Base-by-base conservation (phyloP, 2,113 vertebrate species). In the Charadrius vociferus region DNA sequence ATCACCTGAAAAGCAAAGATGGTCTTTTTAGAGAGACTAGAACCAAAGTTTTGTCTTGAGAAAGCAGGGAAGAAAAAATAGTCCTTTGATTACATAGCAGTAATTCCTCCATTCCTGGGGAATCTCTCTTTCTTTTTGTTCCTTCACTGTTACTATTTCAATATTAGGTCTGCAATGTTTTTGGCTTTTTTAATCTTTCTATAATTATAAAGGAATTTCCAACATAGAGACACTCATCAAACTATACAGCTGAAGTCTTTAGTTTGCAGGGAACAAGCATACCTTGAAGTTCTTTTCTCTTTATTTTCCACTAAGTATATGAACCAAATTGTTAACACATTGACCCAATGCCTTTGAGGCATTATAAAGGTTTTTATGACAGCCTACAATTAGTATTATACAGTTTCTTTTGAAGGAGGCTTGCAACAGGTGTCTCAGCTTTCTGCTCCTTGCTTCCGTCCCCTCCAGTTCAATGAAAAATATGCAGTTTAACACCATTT, bases 361-460 rank as follows among this genome's bases (percentile, higher is more conserved):
- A 16, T 81, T 90, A 45, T 89, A 92, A 94, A 78, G 56, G 34
- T 65, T 91, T 93, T 92, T 58, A 91, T 79, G 78, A 66, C 36
- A 72, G 65, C 66, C 62, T 93, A 41, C 93, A 95, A 87, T 93
- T 96, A 94, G 78, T 83, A 52, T 71, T 92, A 93, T 96, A 95
- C 30, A 72, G 95, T 70, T 97, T 93, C 95, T 94, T 97, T 97
- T 93, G 95, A 96, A 95, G 91, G 55, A 93, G 88, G 49, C 10
- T 3, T 95, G 73, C 53, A 94, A 80, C 95, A 96, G 91, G 96
- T 96, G 86, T 95, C 86, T 80, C 79, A 71, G 37, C 68, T 87
- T 97, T 96, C 78, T 90, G 52, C 29, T 89, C 30, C 52, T 95
- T 91, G 23, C 84, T 94, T 96, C 93, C 39, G 1, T 94, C 49